Conservation (phyloP, 2,797 vertebrate genomes). For the Rhynchonycteris naso region DNA sequence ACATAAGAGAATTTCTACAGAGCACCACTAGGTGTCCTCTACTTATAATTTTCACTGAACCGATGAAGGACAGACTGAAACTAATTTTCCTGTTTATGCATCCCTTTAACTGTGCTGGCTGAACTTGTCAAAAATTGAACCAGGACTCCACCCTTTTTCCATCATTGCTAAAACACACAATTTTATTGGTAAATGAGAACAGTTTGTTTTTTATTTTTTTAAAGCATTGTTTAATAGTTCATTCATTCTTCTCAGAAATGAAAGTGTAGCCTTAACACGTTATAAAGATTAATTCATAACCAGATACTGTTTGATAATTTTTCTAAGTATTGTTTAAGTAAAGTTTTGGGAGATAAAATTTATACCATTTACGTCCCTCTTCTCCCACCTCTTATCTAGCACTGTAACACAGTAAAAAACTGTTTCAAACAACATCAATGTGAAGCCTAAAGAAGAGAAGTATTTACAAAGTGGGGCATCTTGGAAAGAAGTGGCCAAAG, state of each 20-base stretch:
- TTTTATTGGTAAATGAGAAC: not conserved
- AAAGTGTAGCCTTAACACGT: not conserved
- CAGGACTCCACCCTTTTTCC: not conserved
- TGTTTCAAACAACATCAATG: not conserved
- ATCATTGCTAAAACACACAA: not conserved
- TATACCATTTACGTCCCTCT: not conserved
- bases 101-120: not conserved
- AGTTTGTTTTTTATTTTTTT: not conserved
- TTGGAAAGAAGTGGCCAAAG: not conserved
- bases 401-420: not conserved
- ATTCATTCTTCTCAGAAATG: slow-evolving; percentile 4
- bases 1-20: slow-evolving; percentile 29
- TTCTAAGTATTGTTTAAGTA: not conserved
- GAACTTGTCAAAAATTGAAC: not conserved
- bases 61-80: not conserved
- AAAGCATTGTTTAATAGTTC: not conserved
- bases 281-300: not conserved
- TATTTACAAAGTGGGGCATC: not conserved
- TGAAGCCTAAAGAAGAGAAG: not conserved
- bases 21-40: slow-evolving; percentile 69
- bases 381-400: not conserved
- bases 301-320: not conserved
- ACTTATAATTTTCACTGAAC: not conserved
- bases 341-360: not conserved
- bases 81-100: not conserved